Evolutionary conservation across 2,113 vertebrate genomes (phyloP).

Genomic region (Macrotus californicus): DNA sequence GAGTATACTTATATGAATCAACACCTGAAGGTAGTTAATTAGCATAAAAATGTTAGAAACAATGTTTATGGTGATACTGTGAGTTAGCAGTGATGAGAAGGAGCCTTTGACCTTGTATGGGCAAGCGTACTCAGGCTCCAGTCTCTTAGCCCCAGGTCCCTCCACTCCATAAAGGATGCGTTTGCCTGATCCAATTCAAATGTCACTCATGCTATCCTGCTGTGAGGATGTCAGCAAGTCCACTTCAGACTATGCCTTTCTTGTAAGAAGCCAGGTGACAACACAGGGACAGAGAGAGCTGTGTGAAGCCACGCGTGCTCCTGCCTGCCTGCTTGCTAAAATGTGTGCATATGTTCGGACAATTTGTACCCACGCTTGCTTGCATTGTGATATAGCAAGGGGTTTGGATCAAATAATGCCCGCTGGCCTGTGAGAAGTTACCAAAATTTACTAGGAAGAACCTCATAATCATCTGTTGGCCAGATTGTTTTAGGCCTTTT

Average conservation of each 20-base stretch:
- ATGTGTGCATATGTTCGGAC: no score
- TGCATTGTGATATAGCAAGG: background rate
- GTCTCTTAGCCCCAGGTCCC: background rate
- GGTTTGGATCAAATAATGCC: background rate
- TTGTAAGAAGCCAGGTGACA: background rate
- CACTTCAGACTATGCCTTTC: background rate
- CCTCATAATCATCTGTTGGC: background rate
- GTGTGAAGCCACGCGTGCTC: rapidly evolving
- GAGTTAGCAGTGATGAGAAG: background rate
- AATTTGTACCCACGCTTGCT: background rate
- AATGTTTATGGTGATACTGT: background rate
- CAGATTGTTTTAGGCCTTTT: background rate
- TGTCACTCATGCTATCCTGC: background rate
- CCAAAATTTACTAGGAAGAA: background rate
- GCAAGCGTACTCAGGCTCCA: background rate
- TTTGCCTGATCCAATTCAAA: background rate
- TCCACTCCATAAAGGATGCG: background rate
- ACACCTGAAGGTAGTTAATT: background rate
- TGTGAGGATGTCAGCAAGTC: background rate
- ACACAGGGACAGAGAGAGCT: background rate
- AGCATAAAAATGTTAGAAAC: background rate
- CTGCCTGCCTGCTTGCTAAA: background rate
- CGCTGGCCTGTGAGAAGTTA: background rate
- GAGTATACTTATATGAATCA: background rate
- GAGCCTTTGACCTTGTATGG: rapidly evolving